Conservation (phyloP, 2,113 vertebrate genomes). For the western clawed frog (Xenopus tropicalis) region UCB_Xtro_10.0 CM004448.2:19200501-19201000, state of each 20-base stretch:
- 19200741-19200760: slow-evolving; percentile 8
- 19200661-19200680: slow-evolving; percentile 10
- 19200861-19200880: no score
- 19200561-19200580: no score
- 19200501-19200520: no score
- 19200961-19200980: no score
- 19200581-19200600: slow-evolving; percentile 12
- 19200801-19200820: neutral
- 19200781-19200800: neutral
- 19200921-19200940: no score
- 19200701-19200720: slow-evolving; percentile 15
- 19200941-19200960: no score
- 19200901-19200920: no score
- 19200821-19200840: neutral
- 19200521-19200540: no score
- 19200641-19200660: slow-evolving; percentile 22
- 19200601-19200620: neutral
- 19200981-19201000: no score
- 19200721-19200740: slow-evolving; percentile 18
- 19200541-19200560: no score
- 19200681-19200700: slow-evolving; percentile 21
- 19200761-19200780: slow-evolving; percentile 3
- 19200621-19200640: neutral
- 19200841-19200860: neutral
- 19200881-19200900: no score